These are phyloP conservation scores for Paracentrotus lividus DNA, from an alignment of 53 echinoderm and acorn worm species.

Conservation along the genomic window DNA sequence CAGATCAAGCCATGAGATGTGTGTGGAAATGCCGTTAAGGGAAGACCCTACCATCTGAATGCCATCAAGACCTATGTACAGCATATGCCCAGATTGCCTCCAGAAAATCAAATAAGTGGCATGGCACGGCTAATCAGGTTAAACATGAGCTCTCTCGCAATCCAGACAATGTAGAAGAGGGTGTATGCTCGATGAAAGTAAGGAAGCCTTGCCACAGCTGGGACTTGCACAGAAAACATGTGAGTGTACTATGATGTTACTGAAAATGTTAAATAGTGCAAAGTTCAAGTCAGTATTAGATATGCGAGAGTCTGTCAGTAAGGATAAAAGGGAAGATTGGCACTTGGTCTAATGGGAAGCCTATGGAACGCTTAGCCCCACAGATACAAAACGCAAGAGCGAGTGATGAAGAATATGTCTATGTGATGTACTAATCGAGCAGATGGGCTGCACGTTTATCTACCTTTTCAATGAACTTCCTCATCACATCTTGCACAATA, in stretches of 20 bases:
- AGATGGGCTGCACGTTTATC: conserved; percentile 15
- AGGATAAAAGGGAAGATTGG: conserved; percentile 68
- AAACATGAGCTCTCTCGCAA: background rate
- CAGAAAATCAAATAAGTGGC: background rate
- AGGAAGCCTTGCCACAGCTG: conserved; percentile 56
- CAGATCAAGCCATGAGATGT: conserved; percentile 30
- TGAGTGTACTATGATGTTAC: background rate
- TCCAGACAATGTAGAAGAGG: conserved; percentile 3
- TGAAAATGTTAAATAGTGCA: background rate
- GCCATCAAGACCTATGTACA: conserved; percentile 46
- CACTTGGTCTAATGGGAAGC: conserved; percentile 41
- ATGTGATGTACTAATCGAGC: too few species aligned
- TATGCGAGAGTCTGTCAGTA: background rate
- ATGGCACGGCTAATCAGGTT: background rate
- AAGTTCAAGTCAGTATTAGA: conserved; percentile 7
- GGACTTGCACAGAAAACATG: conserved; percentile 59
- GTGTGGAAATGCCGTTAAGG: conserved; percentile 39
- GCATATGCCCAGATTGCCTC: background rate
- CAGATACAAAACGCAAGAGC: background rate
- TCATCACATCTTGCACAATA: conserved; percentile 34
- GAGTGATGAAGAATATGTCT: background rate
- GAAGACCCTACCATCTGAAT: conserved; percentile 61
- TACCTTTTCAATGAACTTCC: background rate
- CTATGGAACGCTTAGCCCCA: conserved; percentile 62
- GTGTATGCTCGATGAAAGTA: conserved; percentile 42